Base-by-base conservation (phyloP, 2,113 vertebrate species). In the Brevimyrus niger region DNA sequence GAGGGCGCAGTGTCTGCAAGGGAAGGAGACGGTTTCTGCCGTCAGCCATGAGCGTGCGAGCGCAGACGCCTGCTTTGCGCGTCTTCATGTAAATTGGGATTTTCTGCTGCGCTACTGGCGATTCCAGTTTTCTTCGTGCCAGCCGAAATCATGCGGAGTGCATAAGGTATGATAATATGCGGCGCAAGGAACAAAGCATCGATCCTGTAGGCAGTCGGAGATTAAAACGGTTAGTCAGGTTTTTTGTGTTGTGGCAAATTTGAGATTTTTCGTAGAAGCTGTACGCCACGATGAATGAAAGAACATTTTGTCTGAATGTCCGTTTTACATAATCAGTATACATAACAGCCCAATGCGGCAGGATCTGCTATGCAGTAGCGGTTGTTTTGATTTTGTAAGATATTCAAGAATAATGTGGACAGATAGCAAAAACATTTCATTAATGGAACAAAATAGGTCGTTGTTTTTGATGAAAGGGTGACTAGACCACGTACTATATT, bases 61-160 rank as follows among this genome's bases (percentile, higher is more conserved):
- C n/a, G 15, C 44, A 88, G 47, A 90, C 89, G 76, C 92, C 91
- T 91, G 93, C 38, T 51, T 91, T 91, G 91, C 5, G 90, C 91
- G 88, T 90, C 35, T 87, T 61, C 90, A 76, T 90, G 46, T 91
- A 73, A 86, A 93, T 93, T 91, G 94, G 92, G 91, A 93, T 80
- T 92, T 92, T 92, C 90, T 89, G 85, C 89, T 86, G 86, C 21
- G n/a, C 90, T 86, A 88, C 83, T 89, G 53, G 88, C 92, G 93
- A 90, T 87, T 87, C 85, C 73, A 90, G 90, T 92, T 89, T 89
- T 90, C 21, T 4, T 89, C 89, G 89, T 82, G 92, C 90, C 90
- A 50, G 92, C 87, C 82, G 94, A 89, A 94, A 95, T 93, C 94
- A 95, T 96, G 95, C 94, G 23, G 93, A 93, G 91, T 91, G 44